Evolutionary conservation across 2,888 invertebrate species (phyloP), one percentile per base, ranked within the genome.

Genomic region (Agrotis ipsilon): DNA sequence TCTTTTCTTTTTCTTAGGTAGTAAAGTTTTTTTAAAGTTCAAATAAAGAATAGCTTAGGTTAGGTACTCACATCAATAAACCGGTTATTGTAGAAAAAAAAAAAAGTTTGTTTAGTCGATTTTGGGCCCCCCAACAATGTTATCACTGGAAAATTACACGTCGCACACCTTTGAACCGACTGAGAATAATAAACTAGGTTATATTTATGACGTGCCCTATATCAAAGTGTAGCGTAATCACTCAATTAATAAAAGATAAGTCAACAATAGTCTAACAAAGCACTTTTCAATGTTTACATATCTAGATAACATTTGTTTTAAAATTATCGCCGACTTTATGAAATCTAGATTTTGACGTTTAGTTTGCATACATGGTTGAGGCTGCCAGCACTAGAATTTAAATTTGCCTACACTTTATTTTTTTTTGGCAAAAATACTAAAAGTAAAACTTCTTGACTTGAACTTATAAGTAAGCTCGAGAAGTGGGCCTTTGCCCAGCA

Each of bases 261-360:
- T 45, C 11, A 49, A 45, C 19, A 55, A 63, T 66, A 58, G 63
- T 49, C 13, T 72, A 79, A 48, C 32, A 32, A 27, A 46, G 9
- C 16, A 45, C 54, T 46, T 27, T 14, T 11, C 11, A 46, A 9
- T n/a, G 11, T 52, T 67, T 19, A 54, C 0, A 16, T 27, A 43
- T 64, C 57, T 18, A 61, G 39, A 7, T 49, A 58, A 1, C 2
- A 11, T 43, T 4, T 62, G 48, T 58, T 67, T 72, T 67, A 54
- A 58, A 72, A 78, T 24, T 72, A 64, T 61, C 57, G 21, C 54
- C 74, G 21, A 64, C 49, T 61, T 63, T 16, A 32, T 9, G 55
- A 61, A 67, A 67, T 59, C 39, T 46, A 14, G 32, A 54, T 52
- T 61, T 73, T 78, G 78, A 78, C 78, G 46, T 82, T 66, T 78